phyloP scores from a whole-genome alignment of 1,140 invertebrate species.

The Euwallacea fornicatus region DNA sequence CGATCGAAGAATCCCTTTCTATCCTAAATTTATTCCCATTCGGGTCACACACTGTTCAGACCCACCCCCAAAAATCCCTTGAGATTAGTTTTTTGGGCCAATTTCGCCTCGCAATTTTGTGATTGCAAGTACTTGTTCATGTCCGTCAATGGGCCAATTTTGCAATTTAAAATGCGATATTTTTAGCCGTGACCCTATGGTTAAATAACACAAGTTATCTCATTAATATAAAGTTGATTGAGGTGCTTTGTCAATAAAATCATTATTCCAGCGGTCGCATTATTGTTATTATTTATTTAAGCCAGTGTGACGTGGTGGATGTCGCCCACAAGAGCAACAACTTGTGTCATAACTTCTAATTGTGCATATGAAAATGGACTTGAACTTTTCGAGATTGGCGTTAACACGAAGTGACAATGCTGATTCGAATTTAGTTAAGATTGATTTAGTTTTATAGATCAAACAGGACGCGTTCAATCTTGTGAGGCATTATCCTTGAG shows the following conservation, averaged over 20 bases:
- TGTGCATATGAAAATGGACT: neutral
- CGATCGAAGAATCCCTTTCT: no score
- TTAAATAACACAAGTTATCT: conserved; percentile 6
- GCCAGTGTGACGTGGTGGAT: neutral
- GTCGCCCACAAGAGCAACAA: conserved; percentile 8
- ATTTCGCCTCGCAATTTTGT: neutral
- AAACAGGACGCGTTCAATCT: neutral
- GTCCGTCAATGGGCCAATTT: conserved; percentile 2
- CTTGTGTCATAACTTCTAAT: conserved; percentile 3
- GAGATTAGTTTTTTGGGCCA: no score
- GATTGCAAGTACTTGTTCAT: conserved; percentile 7
- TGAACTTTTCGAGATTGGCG: conserved; percentile 3
- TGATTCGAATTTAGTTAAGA: neutral
- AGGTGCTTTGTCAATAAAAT: conserved; percentile 15
- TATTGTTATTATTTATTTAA: neutral
- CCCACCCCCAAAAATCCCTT: no score
- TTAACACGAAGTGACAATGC: neutral
- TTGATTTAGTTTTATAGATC: neutral
- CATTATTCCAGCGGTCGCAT: neutral
- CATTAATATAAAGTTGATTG: conserved; percentile 10
- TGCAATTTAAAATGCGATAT: conserved; percentile 10
- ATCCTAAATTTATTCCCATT: no score
- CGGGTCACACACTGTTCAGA: no score
- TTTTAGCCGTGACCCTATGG: conserved; percentile 10
- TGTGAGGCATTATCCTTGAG: no score